phyloP scores from a whole-genome alignment of 2,797 vertebrate species.

The Muscicapa striata region DNA sequence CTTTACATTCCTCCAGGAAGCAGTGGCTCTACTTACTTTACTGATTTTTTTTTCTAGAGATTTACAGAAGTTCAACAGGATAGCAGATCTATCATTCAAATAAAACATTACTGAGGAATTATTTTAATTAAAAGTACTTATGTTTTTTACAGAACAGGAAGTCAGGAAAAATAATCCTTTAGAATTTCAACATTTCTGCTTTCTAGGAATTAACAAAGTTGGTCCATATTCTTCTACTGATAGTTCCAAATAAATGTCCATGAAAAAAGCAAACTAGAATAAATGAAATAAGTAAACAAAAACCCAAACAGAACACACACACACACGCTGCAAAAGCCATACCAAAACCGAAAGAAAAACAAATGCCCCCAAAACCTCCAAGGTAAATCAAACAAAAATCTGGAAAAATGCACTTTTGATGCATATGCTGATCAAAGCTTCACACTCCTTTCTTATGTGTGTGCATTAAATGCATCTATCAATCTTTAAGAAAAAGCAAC shows the following conservation, averaged over 20 bases:
- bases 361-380: not conserved
- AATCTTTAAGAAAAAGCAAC: constrained; percentile 12
- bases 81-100: not conserved
- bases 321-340: not conserved
- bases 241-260: not conserved
- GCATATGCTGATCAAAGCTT: not conserved
- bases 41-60: not conserved
- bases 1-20: not conserved
- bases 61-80: not conserved
- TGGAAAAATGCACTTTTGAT: not conserved
- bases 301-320: not conserved
- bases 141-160: not conserved
- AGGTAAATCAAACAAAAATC: not conserved
- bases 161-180: not conserved
- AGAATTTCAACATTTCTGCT: not conserved
- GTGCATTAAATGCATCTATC: not conserved
- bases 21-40: not conserved
- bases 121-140: not conserved
- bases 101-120: not conserved
- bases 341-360: not conserved
- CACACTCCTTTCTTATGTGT: not conserved
- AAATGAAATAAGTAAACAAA: not conserved
- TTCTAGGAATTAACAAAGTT: constrained; percentile 6
- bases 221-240: not conserved
- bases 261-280: not conserved